Percentiles rank a stretch among this genome's conserved stretches.
Conservation (phyloP, 2,888 invertebrate species). For the Sarcophaga caerulescens region DNA sequence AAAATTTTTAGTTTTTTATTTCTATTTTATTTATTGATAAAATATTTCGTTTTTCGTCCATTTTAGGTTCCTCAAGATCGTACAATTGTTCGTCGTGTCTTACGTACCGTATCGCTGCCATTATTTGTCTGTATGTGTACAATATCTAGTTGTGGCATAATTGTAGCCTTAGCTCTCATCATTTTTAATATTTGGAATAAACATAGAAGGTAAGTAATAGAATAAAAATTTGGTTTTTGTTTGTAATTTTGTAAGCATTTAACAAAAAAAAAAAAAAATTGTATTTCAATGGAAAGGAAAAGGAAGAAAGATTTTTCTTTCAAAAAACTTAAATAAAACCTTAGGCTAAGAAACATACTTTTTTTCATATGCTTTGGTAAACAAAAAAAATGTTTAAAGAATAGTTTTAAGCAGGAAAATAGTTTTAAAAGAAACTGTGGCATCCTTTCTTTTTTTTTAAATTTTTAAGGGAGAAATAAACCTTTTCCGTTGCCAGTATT, state of each 20-base stretch:
- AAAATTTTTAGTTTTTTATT: too few relatives aligned
- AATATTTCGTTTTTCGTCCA: constrained; percentile 16
- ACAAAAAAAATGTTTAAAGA: background rate
- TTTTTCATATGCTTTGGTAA: background rate
- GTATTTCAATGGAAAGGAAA: background rate
- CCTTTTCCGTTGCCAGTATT: too few relatives aligned
- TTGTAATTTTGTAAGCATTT: too few relatives aligned
- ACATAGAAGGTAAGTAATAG: constrained; percentile 89
- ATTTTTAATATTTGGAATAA: constrained; percentile 96
- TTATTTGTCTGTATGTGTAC: constrained; percentile 97
- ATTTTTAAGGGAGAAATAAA: too few relatives aligned
- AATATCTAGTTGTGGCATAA: constrained; percentile 93
- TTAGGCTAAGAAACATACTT: too few relatives aligned
- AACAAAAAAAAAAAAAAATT: background rate
- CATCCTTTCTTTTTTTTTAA: too few relatives aligned
- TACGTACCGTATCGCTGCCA: constrained; percentile 93
- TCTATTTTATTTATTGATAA: too few relatives aligned
- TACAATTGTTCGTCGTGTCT: constrained; percentile 92
- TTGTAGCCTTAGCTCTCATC: constrained; percentile 91
- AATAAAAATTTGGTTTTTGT: background rate
- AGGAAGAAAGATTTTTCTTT: background rate
- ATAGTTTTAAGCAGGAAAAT: background rate
- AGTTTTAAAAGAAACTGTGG: background rate
- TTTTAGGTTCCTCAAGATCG: constrained; percentile 95
- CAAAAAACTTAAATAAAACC: background rate